A percentile compares a stretch with the other conserved stretches of the same genome.
Evolutionary conservation across 2,113 vertebrate genomes (phyloP).

Genomic region (Sprattus sprattus): DNA sequence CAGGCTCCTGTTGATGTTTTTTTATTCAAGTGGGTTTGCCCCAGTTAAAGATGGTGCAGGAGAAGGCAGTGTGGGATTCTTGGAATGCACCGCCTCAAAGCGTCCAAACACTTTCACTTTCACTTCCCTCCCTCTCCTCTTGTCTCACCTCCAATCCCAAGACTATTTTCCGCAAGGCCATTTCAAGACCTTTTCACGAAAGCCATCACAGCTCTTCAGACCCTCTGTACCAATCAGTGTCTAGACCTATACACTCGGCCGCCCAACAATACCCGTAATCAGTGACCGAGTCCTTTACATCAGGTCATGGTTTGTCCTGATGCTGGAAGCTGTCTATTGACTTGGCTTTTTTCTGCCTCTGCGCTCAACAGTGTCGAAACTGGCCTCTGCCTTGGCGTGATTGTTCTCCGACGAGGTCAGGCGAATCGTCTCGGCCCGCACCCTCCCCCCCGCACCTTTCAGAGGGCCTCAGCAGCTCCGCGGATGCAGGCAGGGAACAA

Average conservation of each 20-base stretch:
- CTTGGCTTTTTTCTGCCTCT: conserved; percentile 45
- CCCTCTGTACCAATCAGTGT: conserved; percentile 57
- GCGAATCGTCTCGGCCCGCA: conserved; percentile 30
- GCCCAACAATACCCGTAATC: conserved; percentile 59
- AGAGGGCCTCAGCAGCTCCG: conserved; percentile 36
- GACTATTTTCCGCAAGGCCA: conserved; percentile 27
- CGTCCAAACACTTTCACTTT: conserved; percentile 34
- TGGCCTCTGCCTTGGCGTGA: conserved; percentile 50
- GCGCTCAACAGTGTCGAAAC: conserved; percentile 17
- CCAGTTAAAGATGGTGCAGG: neutral
- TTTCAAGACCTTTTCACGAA: conserved; percentile 40
- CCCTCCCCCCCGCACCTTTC: neutral
- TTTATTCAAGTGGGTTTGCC: neutral
- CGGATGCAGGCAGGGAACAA: conserved; percentile 20
- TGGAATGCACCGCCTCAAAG: conserved; percentile 48
- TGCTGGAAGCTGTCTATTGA: conserved; percentile 49
- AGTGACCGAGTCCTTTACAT: conserved; percentile 42
- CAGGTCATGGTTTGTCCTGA: conserved; percentile 50
- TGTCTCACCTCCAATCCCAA: neutral
- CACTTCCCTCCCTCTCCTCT: neutral
- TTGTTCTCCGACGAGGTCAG: conserved; percentile 64
- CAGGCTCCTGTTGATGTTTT: neutral
- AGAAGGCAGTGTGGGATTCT: conserved; percentile 37
- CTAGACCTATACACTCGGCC: conserved; percentile 53
- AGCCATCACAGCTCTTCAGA: conserved; percentile 51